Evolutionary conservation across 2,888 invertebrate species (phyloP).

Genomic region (Drosophila nr. perissopoda): DNA sequence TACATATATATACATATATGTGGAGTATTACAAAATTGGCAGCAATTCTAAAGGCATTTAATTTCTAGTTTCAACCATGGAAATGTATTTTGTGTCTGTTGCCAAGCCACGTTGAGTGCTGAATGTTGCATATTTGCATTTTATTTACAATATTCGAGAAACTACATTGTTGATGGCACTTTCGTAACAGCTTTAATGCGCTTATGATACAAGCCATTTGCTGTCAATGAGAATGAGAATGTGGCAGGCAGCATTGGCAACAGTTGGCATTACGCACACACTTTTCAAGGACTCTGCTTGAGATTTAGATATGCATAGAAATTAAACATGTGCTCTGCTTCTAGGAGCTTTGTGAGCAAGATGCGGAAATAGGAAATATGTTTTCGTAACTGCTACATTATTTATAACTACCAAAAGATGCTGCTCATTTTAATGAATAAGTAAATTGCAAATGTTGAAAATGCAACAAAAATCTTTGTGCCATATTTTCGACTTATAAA

Average conservation of each 20-base stretch:
- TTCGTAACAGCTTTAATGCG: slow-evolving; percentile 56
- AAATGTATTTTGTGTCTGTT: slow-evolving; percentile 15
- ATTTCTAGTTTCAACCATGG: slow-evolving; percentile 20
- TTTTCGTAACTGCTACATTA: neutral
- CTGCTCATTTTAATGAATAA: too few relatives aligned
- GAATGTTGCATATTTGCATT: slow-evolving; percentile 59
- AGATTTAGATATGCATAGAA: slow-evolving; percentile 13
- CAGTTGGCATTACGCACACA: slow-evolving; percentile 52
- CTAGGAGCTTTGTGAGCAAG: neutral
- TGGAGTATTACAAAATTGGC: slow-evolving; percentile 49
- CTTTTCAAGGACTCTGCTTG: slow-evolving; percentile 9
- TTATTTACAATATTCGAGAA: slow-evolving; percentile 59
- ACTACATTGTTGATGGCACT: slow-evolving; percentile 41
- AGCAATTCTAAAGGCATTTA: slow-evolving; percentile 39
- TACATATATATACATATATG: neutral
- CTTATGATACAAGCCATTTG: slow-evolving; percentile 53
- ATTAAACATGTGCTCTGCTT: slow-evolving; percentile 3
- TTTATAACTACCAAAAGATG: neutral
- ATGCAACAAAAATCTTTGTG: neutral
- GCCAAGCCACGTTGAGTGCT: slow-evolving; percentile 26
- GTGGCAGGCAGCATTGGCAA: slow-evolving; percentile 39
- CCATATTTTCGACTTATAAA: neutral
- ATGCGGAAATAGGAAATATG: neutral
- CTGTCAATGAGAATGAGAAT: slow-evolving; percentile 15
- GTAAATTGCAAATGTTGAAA: too few relatives aligned